Conservation (phyloP, 2,113 vertebrate species). For the Mastomys coucha region DNA sequence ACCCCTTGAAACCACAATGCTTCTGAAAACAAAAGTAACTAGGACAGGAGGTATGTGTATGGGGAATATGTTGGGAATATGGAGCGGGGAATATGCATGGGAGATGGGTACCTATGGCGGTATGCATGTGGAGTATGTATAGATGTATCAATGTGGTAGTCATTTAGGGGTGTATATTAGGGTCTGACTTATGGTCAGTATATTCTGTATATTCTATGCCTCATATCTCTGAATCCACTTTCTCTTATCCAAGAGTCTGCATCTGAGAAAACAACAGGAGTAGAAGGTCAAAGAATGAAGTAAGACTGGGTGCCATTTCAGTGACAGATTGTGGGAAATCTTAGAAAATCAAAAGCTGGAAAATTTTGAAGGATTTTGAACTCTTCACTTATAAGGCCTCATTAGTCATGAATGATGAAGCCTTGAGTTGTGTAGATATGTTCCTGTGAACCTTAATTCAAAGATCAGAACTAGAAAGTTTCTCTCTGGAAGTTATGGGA, state of each 20-base stretch:
- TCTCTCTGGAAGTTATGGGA: not conserved
- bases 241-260: constrained; percentile 8
- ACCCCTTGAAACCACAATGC: not conserved
- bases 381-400: not conserved
- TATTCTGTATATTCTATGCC: too few relatives aligned
- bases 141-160: too few relatives aligned
- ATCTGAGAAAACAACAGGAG: not conserved
- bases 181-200: not conserved
- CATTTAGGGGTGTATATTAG: not conserved
- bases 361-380: not conserved
- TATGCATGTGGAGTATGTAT: too few relatives aligned
- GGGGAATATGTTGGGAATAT: not conserved
- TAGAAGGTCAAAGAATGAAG: not conserved
- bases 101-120: not conserved
- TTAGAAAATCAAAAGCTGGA: not conserved
- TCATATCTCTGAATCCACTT: not conserved
- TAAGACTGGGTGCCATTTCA: not conserved
- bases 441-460: not conserved
- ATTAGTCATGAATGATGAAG: not conserved
- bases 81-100: not conserved
- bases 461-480: not conserved
- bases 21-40: not conserved
- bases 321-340: not conserved
- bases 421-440: not conserved
- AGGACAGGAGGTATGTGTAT: not conserved